Evolutionary conservation across 2,888 invertebrate species (phyloP), one percentile per base, ranked within the genome.

Genomic region (Odontomyia ornata): DNA sequence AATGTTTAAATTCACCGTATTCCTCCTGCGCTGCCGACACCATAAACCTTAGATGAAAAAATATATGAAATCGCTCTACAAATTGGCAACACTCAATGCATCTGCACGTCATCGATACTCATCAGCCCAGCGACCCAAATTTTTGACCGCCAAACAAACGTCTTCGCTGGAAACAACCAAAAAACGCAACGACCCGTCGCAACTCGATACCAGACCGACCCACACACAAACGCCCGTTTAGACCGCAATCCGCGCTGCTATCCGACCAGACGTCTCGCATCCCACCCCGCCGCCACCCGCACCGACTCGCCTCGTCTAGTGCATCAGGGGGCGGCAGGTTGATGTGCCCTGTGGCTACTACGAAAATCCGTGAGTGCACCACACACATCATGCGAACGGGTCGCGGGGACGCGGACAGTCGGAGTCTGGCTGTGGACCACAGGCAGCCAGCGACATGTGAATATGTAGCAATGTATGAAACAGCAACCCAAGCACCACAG

Each of bases 291-390:
- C 69, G 15, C 69, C 21, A 27, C 56, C 15, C 30, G 30, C 27
- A 25, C 30, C 30, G 23, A 25, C 69, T 36, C 28, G n/a, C n/a
- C n/a, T 11, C 18, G n/a, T 28, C 72, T 25, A 28, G 9, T 60
- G 73, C 57, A 73, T 60, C 21, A 73, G 73, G 73, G 73, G 73
- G 73, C 73, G 73, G 73, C 73, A 73, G 73, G 60, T 73, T 57
- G 73, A 73, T 73, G n/a, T 30, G 73, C 30, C 56, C 72, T n/a
- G 56, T 27, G 25, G 73, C 21, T 21, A 15, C 5, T 30, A 27
- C 43, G 43, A 67, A 21, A 21, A 18, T 36, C 46, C 67, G 46
- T 36, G 67, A 28, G 30, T 69, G 46, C 69, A 64, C 28, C 64
- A 5, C 15, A 64, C n/a, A 30, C 60, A 60, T 30, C 13, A 28